Conservation (phyloP, 2,888 invertebrate species). For the Tridacna gigas region DNA sequence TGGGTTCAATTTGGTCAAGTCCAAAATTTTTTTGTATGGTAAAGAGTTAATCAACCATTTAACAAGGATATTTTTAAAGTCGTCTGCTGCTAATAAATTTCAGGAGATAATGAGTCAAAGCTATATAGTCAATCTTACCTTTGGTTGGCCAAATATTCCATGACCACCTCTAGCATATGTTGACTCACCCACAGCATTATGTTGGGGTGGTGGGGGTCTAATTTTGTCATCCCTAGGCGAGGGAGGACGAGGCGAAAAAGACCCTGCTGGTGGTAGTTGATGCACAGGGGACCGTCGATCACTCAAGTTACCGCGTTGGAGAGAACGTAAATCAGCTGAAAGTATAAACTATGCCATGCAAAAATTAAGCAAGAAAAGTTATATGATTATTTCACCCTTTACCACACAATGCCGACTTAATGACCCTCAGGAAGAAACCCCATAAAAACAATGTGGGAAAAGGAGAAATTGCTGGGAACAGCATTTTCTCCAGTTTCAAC, state of each 20-base stretch:
- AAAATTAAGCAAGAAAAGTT: background rate
- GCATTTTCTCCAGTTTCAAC: background rate
- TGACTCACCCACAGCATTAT: conserved; percentile 74
- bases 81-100: too few species aligned
- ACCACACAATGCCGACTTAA: background rate
- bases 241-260: conserved; percentile 51
- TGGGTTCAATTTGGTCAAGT: too few species aligned
- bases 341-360: background rate
- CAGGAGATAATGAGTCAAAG: too few species aligned
- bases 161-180: conserved; percentile 83
- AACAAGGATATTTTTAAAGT: too few species aligned
- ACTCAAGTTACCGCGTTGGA: conserved; percentile 31
- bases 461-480: background rate
- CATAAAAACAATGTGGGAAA: background rate
- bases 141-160: conserved; percentile 84
- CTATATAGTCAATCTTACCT: conserved; percentile 68
- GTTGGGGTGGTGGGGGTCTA: conserved; percentile 72
- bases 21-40: too few species aligned
- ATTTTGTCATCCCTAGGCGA: conserved; percentile 70
- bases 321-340: conserved; percentile 73
- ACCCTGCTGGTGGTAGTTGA: background rate
- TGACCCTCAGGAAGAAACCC: background rate
- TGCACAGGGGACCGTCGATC: conserved; percentile 35
- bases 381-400: conserved; percentile 3
- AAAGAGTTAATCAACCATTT: too few species aligned